Evolutionary conservation across 2,888 invertebrate species (phyloP), one percentile per base, ranked within the genome.

Genomic region (Globia sparganii): DNA sequence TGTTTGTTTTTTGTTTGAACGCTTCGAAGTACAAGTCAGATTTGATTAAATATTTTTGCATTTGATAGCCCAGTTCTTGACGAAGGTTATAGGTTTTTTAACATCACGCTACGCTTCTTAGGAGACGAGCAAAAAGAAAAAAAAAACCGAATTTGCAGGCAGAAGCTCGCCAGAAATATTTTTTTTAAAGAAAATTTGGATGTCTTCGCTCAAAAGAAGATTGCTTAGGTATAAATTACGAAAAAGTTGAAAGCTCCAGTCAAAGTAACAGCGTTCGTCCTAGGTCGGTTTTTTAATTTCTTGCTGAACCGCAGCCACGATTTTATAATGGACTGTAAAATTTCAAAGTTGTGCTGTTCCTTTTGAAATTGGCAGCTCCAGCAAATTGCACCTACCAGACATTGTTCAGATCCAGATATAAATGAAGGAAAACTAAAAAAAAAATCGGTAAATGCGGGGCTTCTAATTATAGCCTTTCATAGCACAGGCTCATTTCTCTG

Each of bases 391-490:
- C 56, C 75, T n/a, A 80, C 25, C 74, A 86, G 77, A 73, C 77
- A 73, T 77, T 75, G 73, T 85, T 71, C 56, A 68, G 65, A 49
- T 53, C 61, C n/a, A 66, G 43, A 78, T 80, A 72, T 77, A 85
- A 86, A 85, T 79, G 72, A 80, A 77, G 70, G 58, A 66, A 83
- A 76, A 68, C 72, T 66, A 73, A 79, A 86, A 84, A 86, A 84
- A 80, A 77, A 74, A 28, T 25, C n/a, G 9, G 67, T 65, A 75
- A 86, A 77, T 73, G 77, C 70, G 73, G 71, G 40, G 3, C 59
- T 77, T 74, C 75, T 86, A 86, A 85, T 86, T 85, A 86, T 77
- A 74, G 78, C 77, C 74, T 85, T 86, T 81, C 85, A 83, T 72
- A 73, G 67, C 77, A 62, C 49, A 61, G 73, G 49, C 66, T 80